A percentile compares a stretch with the other conserved stretches of the same genome.
phyloP scores from a whole-genome alignment of 2,113 vertebrate species.

The Caranx melampygus region DNA sequence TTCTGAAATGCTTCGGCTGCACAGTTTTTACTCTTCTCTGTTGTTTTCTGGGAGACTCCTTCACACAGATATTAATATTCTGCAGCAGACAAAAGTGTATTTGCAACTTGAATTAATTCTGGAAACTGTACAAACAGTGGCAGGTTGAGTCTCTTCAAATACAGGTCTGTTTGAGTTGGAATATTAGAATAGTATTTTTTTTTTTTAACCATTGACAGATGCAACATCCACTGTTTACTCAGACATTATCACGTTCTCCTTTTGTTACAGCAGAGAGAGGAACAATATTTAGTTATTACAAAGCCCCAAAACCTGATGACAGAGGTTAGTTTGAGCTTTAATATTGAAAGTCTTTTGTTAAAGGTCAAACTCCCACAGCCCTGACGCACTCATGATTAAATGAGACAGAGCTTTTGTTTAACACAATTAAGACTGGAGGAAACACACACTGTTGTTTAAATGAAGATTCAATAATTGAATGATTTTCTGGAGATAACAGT shows the following conservation, averaged over 20 bases:
- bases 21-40: not conserved
- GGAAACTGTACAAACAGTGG: not conserved
- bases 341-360: not conserved
- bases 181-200: not conserved
- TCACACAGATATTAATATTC: not conserved
- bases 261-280: no score
- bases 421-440: not conserved
- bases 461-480: no score
- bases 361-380: slow-evolving; percentile 3
- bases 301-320: no score
- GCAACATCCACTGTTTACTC: not conserved
- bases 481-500: no score
- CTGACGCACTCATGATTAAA: not conserved
- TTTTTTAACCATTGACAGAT: not conserved
- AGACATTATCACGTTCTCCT: not conserved
- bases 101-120: not conserved
- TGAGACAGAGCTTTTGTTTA: not conserved
- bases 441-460: no score
- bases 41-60: not conserved
- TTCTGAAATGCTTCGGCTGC: no score
- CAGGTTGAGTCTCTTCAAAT: not conserved
- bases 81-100: not conserved
- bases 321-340: no score
- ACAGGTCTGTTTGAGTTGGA: not conserved
- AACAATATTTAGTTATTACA: no score